A percentile compares a stretch with the other conserved stretches of the same genome.
Conservation (phyloP, 2,113 vertebrate species). For the Diglossa brunneiventris region DNA sequence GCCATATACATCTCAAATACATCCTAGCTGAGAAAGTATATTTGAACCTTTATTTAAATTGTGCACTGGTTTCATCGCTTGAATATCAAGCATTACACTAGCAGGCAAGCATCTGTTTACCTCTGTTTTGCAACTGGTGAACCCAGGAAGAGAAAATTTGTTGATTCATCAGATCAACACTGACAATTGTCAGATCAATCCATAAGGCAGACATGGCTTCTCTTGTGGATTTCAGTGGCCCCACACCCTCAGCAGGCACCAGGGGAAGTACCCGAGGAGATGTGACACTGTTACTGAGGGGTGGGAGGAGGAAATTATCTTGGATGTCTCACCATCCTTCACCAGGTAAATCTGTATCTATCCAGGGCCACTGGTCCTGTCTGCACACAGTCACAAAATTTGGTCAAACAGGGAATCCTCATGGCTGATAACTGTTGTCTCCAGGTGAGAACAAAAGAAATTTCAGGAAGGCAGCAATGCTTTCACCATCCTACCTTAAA, state of each 20-base stretch:
- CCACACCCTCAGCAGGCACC: rapidly evolving
- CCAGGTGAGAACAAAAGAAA: background rate
- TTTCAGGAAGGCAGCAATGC: background rate
- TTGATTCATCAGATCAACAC: background rate
- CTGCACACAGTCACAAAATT: background rate
- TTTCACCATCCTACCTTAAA: background rate
- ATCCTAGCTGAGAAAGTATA: background rate
- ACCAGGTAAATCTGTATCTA: background rate
- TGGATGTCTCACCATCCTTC: background rate
- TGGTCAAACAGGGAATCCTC: background rate
- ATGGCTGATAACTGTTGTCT: background rate
- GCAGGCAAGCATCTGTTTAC: background rate
- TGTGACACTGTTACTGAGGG: background rate
- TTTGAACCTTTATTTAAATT: background rate
- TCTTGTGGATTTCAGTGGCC: background rate
- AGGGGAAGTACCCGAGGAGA: background rate
- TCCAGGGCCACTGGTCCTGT: background rate
- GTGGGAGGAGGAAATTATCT: background rate
- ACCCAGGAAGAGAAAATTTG: background rate
- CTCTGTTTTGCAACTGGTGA: background rate
- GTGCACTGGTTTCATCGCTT: rapidly evolving
- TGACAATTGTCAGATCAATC: background rate
- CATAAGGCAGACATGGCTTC: background rate
- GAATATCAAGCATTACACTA: background rate
- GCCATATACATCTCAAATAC: background rate